A percentile compares a stretch with the other conserved stretches of the same genome.
Conservation (phyloP, 2,888 invertebrate species). For the Venusia cambrica region DNA sequence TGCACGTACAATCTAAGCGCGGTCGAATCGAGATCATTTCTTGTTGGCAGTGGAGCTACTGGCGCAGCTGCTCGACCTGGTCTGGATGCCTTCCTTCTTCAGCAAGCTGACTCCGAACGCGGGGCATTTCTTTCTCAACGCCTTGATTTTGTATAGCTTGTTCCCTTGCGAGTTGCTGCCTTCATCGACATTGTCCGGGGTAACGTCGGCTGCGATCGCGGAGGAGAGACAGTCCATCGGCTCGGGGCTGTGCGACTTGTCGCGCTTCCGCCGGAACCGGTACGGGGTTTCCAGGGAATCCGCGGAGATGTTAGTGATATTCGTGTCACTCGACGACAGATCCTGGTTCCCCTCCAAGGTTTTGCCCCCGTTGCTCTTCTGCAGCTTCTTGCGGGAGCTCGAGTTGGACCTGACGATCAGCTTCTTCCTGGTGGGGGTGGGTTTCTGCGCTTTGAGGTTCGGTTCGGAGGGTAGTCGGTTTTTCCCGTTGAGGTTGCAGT, state of each 20-base stretch:
- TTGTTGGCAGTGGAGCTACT: conserved; percentile 68
- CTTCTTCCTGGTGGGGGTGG: conserved; percentile 57
- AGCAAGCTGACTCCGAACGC: conserved; percentile 62
- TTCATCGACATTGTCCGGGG: conserved; percentile 69
- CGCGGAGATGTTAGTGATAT: conserved; percentile 71
- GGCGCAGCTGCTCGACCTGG: conserved; percentile 69
- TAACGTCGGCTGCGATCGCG: conserved; percentile 66
- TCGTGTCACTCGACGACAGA: conserved; percentile 73
- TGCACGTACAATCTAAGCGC: conserved; percentile 46
- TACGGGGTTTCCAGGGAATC: conserved; percentile 72
- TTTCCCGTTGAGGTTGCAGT: conserved; percentile 72
- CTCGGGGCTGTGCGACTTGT: conserved; percentile 69
- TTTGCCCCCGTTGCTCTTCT: conserved; percentile 57
- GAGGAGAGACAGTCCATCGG: conserved; percentile 72
- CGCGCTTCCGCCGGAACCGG: conserved; percentile 68
- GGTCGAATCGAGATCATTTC: conserved; percentile 78
- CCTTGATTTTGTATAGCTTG: conserved; percentile 74
- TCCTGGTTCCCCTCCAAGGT: conserved; percentile 62
- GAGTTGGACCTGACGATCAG: conserved; percentile 68
- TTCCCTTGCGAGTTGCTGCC: conserved; percentile 73
- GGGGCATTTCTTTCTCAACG: conserved; percentile 69
- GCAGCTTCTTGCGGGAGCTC: conserved; percentile 63
- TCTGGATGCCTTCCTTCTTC: conserved; percentile 72
- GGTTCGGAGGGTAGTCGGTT: conserved; percentile 66
- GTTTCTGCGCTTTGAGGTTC: conserved; percentile 58